Percentiles rank a stretch among this genome's conserved stretches.
Evolutionary conservation across 2,113 vertebrate species (phyloP).

Genomic region (Ammodytes marinus): DNA sequence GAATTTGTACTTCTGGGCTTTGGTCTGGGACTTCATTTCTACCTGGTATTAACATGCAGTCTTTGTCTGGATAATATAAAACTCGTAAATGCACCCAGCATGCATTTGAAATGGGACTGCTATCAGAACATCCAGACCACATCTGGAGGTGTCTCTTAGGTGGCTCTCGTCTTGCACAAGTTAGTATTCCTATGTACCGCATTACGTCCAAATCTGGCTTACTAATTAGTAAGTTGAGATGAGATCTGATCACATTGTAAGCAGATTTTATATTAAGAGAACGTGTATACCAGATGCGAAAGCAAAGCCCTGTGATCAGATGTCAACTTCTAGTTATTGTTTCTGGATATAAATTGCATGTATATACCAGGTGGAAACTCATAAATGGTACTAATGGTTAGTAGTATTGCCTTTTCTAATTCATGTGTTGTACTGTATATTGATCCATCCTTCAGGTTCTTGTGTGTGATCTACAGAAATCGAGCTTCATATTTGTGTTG

Average conservation of each 20-base stretch:
- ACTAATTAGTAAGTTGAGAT: neutral
- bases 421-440: neutral
- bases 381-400: neutral
- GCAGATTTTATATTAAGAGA: neutral
- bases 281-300: neutral
- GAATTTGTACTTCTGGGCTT: slow-evolving; percentile 10
- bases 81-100: neutral
- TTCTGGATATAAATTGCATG: neutral
- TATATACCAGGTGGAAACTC: neutral
- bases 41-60: neutral
- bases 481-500: neutral
- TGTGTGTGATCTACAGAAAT: neutral
- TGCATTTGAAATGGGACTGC: neutral
- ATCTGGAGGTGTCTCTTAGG: neutral
- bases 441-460: neutral
- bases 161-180: neutral
- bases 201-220: neutral
- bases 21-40: neutral
- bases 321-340: neutral
- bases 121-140: neutral
- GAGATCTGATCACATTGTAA: neutral
- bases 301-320: neutral
- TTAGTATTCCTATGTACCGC: neutral
- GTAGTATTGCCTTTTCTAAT: neutral
- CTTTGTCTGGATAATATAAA: neutral